A percentile compares a stretch with the other conserved stretches of the same genome.
phyloP scores from a whole-genome alignment of 2,888 invertebrate genomes.

The Aphidoletes aphidimyza region DNA sequence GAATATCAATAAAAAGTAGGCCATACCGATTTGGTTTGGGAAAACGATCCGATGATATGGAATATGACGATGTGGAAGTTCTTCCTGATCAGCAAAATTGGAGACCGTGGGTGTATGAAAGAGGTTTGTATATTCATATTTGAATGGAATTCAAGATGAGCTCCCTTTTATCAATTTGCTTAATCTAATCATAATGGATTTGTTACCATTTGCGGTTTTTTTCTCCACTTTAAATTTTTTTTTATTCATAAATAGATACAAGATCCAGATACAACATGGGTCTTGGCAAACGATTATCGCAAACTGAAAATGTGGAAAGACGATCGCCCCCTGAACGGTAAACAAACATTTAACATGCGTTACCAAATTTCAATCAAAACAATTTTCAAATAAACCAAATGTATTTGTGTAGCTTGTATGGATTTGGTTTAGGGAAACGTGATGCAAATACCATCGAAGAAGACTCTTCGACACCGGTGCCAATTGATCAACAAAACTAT shows the following conservation, averaged over 20 bases:
- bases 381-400: not conserved
- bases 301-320: constrained; percentile 8
- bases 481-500: not conserved
- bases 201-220: too few species aligned
- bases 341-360: not conserved
- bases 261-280: constrained; percentile 51
- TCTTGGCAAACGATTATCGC: constrained; percentile 22
- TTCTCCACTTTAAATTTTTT: not conserved
- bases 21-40: constrained; percentile 66
- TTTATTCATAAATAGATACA: not conserved
- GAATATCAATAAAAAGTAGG: constrained; percentile 57
- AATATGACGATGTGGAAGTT: constrained; percentile 59
- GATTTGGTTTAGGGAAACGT: constrained; percentile 76
- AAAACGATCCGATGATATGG: constrained; percentile 61
- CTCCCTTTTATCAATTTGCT: not conserved
- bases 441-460: constrained; percentile 59
- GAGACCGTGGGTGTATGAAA: constrained; percentile 44
- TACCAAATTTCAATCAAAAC: not conserved
- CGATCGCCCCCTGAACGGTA: constrained; percentile 25
- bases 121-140: not conserved
- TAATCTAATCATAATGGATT: too few species aligned
- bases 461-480: not conserved
- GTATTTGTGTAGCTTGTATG: constrained; percentile 68
- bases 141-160: too few species aligned
- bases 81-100: constrained; percentile 16